Conservation (phyloP, 2,113 vertebrate genomes). For the Mustela nigripes region DNA sequence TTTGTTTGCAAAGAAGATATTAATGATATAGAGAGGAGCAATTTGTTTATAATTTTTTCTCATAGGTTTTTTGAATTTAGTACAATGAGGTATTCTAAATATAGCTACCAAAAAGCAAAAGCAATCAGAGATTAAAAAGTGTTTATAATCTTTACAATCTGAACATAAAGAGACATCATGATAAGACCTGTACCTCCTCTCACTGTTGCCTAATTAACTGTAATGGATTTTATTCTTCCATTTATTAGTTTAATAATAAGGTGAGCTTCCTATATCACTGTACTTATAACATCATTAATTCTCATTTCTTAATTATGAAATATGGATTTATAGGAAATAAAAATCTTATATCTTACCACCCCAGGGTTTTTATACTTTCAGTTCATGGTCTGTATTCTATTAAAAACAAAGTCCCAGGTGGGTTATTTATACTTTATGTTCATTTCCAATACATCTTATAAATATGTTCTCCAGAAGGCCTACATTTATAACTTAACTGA, state of each 20-base stretch:
- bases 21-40: not conserved
- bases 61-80: not conserved
- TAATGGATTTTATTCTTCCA: not conserved
- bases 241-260: not conserved
- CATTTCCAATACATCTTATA: conserved; percentile 70
- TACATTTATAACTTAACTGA: conserved; percentile 72
- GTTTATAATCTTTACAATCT: not conserved
- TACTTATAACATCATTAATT: not conserved
- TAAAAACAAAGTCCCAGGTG: conserved; percentile 53
- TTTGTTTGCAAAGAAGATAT: conserved; percentile 47
- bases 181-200: not conserved
- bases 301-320: conserved; percentile 28
- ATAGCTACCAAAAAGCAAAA: conserved; percentile 33
- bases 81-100: not conserved
- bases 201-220: not conserved
- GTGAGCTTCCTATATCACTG: not conserved
- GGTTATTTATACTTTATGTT: conserved; percentile 64
- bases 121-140: not conserved
- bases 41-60: not conserved
- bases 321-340: conserved; percentile 69
- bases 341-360: conserved; percentile 55
- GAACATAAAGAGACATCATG: not conserved
- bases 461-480: conserved; percentile 73
- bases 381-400: not conserved
- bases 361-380: conserved; percentile 1